These are phyloP conservation scores for Lycaon pictus DNA, from an alignment of 2,113 vertebrate species.

Conservation along the genomic window DNA sequence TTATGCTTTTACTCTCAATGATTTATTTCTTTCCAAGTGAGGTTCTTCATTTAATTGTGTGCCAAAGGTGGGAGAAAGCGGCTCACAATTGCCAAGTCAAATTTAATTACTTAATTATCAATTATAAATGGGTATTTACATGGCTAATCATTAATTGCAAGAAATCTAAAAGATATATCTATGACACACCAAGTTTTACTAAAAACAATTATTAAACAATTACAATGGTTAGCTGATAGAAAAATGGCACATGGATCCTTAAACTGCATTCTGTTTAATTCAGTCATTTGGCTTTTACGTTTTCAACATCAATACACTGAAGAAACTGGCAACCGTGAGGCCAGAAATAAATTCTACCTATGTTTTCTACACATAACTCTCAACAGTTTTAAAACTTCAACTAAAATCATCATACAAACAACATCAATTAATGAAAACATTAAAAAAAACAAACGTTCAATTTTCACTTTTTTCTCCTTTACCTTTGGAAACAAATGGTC, in stretches of 20 bases:
- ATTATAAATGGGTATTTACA: neutral
- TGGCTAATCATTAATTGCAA: neutral
- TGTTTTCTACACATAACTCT: neutral
- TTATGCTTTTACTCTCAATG: neutral
- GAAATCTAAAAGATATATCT: neutral
- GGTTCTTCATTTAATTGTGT: conserved; percentile 57
- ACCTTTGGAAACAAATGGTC: conserved; percentile 81
- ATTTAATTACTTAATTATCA: neutral
- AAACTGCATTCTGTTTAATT: neutral
- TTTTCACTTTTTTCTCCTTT: conserved; percentile 73
- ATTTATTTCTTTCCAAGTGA: neutral
- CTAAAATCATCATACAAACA: conserved; percentile 14
- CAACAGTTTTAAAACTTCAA: conserved; percentile 64
- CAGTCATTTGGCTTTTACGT: neutral
- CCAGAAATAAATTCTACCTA: neutral
- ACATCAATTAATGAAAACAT: neutral
- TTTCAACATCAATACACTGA: neutral
- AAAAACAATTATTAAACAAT: neutral
- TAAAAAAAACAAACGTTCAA: neutral
- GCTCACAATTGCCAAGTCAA: neutral
- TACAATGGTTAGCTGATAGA: neutral
- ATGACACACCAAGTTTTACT: neutral
- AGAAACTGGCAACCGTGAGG: neutral
- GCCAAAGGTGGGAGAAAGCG: neutral
- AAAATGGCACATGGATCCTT: neutral